Percentiles rank a stretch among this genome's conserved stretches.
These are phyloP conservation scores for Mastomys coucha DNA, from an alignment of 2,113 vertebrate species.

Conservation along the genomic window DNA sequence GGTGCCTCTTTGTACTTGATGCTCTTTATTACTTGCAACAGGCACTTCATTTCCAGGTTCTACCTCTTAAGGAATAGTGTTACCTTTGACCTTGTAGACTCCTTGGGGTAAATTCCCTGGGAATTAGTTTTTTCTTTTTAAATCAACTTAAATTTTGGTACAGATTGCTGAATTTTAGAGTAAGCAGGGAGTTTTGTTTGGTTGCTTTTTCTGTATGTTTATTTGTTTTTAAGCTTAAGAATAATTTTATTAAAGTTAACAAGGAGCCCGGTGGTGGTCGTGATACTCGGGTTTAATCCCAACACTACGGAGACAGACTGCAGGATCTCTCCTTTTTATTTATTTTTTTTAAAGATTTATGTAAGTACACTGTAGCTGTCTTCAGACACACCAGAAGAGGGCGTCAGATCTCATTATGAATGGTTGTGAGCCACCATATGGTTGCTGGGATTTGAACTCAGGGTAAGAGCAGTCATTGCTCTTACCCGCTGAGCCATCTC, in stretches of 20 bases:
- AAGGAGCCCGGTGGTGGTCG: neutral
- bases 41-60: constrained; percentile 9
- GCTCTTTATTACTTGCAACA: too few species aligned
- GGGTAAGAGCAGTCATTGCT: too few species aligned
- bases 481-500: too few species aligned
- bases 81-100: constrained; percentile 36
- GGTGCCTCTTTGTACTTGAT: neutral
- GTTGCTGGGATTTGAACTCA: too few species aligned
- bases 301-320: neutral
- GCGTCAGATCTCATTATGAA: too few species aligned
- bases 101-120: constrained; percentile 3
- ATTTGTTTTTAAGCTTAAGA: neutral
- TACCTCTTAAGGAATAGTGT: constrained; percentile 36
- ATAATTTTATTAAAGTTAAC: neutral
- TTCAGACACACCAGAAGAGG: too few species aligned
- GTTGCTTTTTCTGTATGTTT: neutral
- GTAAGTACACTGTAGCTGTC: too few species aligned
- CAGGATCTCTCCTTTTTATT: too few species aligned
- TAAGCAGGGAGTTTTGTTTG: neutral
- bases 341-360: too few species aligned
- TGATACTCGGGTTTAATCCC: neutral
- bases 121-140: neutral
- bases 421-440: too few species aligned
- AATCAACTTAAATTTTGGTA: constrained; percentile 44
- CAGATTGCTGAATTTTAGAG: constrained; percentile 14